Evolutionary conservation across 2,113 vertebrate species (phyloP), one percentile per base, ranked within the genome.

Genomic region (Pterophyllum scalare): DNA sequence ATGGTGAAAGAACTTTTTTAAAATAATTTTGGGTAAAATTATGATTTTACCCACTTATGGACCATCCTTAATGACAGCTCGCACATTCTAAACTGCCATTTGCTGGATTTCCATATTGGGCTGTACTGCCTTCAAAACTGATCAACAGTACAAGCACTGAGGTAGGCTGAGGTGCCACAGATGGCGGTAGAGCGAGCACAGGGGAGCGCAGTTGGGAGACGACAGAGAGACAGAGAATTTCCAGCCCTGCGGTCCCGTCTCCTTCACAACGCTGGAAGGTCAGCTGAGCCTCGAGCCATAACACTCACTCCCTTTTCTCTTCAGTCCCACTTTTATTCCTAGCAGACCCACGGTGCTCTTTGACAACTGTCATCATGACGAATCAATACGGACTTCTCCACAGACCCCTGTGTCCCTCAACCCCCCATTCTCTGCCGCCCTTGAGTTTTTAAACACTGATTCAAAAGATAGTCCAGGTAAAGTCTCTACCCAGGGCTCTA

Each of bases 211-310:
- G 61, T 72, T 35, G 58, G n/a, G 52, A 72, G 77, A 61, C 10
- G 54, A 82, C 74, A 72, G 56, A 43, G 52, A 82, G 84, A 75
- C 46, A 79, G 80, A 81, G 82, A 58, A 82, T 84, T 87, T 90
- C 85, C 79, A 87, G 88, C 77, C 87, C 75, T 24, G 75, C 65
- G 33, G 81, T 87, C 86, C 80, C 35, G 26, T 93, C 90, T 90
- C 93, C 91, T 95, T 94, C 90, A 93, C 87, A 89, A 82, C 3
- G 59, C 88, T 86, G 86, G 94, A 95, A 95, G 94, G 93, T 95
- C 93, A 94, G 83, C 58, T 1, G 81, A 84, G 88, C 92, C 90
- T 91, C 59, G 22, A 87, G 88, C 80, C 88, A 82, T 59, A 87
- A 88, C 75, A 86, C 80, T 86, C 57, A 13, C 85, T 91, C 83